phyloP scores from a whole-genome alignment of 2,888 invertebrate species.

The Stramonita haemastoma region DNA sequence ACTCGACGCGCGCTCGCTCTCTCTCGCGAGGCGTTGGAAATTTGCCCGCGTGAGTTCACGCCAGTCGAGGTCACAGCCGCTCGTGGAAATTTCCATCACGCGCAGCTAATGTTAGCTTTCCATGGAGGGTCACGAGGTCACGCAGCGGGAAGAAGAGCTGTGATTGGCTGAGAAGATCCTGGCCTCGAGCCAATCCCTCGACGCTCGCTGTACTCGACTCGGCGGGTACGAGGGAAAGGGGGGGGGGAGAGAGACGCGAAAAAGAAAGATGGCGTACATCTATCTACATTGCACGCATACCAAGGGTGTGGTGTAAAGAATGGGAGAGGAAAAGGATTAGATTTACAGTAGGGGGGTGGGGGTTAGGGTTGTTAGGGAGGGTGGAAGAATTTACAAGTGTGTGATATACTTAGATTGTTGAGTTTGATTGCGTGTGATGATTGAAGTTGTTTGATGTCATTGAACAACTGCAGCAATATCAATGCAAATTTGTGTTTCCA shows the following conservation, averaged over 20 bases:
- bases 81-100: constrained; percentile 44
- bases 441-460: neutral
- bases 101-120: constrained; percentile 28
- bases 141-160: neutral
- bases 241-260: neutral
- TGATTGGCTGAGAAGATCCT: constrained; percentile 29
- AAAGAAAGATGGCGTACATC: neutral
- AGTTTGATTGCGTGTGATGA: neutral
- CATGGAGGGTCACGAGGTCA: constrained; percentile 15
- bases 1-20: constrained; percentile 3
- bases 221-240: neutral
- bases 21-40: constrained; percentile 14
- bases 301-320: constrained; percentile 25
- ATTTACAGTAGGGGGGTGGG: neutral
- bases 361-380: neutral
- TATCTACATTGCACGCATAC: neutral
- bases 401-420: neutral
- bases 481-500: neutral
- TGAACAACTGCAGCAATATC: neutral
- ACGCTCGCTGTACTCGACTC: constrained; percentile 9
- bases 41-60: constrained; percentile 7
- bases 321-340: neutral
- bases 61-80: constrained; percentile 41
- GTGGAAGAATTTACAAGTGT: neutral
- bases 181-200: constrained; percentile 23